Conservation (phyloP, 2,113 vertebrate species). For the Fulica atra region DNA sequence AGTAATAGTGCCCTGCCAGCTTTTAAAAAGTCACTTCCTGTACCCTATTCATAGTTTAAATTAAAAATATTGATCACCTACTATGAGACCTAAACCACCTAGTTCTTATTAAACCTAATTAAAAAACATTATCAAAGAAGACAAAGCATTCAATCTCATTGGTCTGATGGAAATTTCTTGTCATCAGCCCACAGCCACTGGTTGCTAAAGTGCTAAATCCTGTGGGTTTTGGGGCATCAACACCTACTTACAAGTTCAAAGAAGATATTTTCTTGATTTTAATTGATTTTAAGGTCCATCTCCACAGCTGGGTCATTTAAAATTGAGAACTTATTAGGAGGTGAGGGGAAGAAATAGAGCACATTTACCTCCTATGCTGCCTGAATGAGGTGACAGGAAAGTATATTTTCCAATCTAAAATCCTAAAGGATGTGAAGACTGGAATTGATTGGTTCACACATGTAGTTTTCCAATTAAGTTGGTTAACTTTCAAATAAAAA, state of each 20-base stretch:
- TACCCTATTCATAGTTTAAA: not conserved
- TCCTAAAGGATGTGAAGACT: not conserved
- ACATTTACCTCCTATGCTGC: not conserved
- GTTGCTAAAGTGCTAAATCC: not conserved
- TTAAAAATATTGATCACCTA: constrained; percentile 12
- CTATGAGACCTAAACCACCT: not conserved
- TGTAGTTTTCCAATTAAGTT: not conserved
- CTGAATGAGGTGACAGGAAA: not conserved
- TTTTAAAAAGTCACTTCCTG: not conserved
- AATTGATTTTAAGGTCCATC: not conserved
- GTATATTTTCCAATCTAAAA: not conserved
- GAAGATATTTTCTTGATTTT: not conserved
- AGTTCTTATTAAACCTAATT: not conserved
- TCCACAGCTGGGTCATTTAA: not conserved
- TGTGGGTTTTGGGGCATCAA: not conserved
- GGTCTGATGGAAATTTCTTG: not conserved
- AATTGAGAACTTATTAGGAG: not conserved
- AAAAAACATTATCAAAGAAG: not conserved
- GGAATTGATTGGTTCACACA: not conserved
- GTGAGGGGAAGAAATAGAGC: not conserved
- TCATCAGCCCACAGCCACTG: not conserved
- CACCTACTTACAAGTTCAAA: not conserved
- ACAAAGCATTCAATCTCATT: not conserved
- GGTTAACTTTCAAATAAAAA: not conserved
- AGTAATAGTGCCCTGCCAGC: not conserved